phyloP scores from a whole-genome alignment of 2,797 vertebrate genomes.

The Cyprinella venusta region DNA sequence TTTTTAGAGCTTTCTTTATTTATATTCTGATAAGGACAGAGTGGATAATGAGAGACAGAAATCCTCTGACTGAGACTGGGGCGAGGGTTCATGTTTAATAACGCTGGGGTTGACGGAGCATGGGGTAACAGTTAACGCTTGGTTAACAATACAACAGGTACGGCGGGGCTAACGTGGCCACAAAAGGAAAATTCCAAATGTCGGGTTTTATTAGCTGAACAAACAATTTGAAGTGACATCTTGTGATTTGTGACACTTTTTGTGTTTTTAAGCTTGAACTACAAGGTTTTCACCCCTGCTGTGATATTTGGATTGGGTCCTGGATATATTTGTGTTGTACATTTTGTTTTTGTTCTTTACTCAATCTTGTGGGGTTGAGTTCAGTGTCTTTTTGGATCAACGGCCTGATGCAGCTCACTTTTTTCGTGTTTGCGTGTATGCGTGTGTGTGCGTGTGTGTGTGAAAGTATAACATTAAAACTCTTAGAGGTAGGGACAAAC shows the following conservation, averaged over 20 bases:
- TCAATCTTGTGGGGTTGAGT: conserved; percentile 22
- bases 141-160: conserved; percentile 27
- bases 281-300: conserved; percentile 2
- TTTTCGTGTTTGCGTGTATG: neutral
- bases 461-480: conserved; percentile 30
- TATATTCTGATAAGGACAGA: conserved; percentile 25
- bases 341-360: conserved; percentile 35
- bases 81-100: conserved; percentile 35
- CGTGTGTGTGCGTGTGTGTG: conserved; percentile 20
- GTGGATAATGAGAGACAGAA: conserved; percentile 18
- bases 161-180: neutral
- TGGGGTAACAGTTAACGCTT: neutral
- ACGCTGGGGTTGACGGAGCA: neutral
- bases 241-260: conserved; percentile 14
- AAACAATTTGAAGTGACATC: neutral
- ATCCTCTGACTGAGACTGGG: neutral
- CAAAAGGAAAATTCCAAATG: conserved; percentile 3
- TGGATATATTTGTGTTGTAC: conserved; percentile 15
- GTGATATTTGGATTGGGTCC: conserved; percentile 19
- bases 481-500: conserved; percentile 39
- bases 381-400: neutral
- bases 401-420: neutral
- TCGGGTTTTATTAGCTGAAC: conserved; percentile 19
- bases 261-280: conserved; percentile 22
- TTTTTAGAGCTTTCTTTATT: conserved; percentile 19